These are phyloP conservation scores for Hybognathus amarus DNA, from an alignment of 2,797 vertebrate species.

Conservation along the genomic window DNA sequence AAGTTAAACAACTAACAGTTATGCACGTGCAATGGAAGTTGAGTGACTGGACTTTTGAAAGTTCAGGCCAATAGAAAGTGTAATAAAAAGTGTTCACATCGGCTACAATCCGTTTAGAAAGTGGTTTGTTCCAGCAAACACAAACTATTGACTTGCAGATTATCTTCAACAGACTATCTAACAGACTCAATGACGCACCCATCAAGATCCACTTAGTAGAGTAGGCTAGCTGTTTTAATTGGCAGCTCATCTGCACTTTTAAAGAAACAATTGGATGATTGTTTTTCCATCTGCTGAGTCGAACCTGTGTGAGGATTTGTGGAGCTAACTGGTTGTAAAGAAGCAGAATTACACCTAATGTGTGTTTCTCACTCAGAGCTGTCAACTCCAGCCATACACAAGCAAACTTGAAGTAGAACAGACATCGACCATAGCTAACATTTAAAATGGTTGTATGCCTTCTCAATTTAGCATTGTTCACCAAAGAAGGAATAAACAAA, in stretches of 20 bases:
- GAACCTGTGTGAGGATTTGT: background rate
- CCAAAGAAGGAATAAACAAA: background rate
- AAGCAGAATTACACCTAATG: conserved; percentile 7
- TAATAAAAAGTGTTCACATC: background rate
- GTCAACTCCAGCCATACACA: background rate
- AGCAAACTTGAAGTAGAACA: conserved; percentile 35
- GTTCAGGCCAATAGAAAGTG: background rate
- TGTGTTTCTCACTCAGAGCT: conserved; percentile 37
- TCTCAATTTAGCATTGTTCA: background rate
- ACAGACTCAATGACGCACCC: conserved; percentile 12
- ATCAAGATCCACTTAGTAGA: background rate
- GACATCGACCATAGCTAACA: conserved; percentile 8
- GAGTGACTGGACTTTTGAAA: background rate
- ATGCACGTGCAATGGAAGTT: background rate
- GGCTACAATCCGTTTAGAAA: background rate
- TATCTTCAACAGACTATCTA: conserved; percentile 6
- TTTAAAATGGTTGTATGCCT: background rate
- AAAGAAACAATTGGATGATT: conserved; percentile 24
- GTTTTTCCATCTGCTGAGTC: background rate
- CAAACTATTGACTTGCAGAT: conserved; percentile 12
- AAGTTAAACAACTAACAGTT: background rate
- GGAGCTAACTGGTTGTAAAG: conserved; percentile 12
- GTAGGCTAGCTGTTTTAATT: conserved; percentile 4
- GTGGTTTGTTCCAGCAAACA: background rate
- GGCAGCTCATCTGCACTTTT: background rate